phyloP scores from a whole-genome alignment of 2,113 vertebrate species.

The Corvus cornix region DNA sequence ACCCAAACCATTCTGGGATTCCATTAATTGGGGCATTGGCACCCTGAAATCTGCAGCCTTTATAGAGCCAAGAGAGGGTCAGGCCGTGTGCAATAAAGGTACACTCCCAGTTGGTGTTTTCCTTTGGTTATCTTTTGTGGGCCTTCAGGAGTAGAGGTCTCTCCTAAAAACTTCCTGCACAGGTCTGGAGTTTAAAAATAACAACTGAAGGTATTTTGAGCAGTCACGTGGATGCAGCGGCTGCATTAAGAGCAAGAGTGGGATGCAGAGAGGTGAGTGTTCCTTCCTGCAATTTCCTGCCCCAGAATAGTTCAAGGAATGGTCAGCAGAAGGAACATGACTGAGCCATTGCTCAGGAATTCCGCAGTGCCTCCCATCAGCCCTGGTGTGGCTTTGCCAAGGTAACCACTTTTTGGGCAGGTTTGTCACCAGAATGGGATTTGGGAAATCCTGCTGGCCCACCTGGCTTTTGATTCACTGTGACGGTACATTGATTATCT shows the following conservation, averaged over 20 bases:
- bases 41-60: not conserved
- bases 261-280: not conserved
- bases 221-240: fast-evolving
- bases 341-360: not conserved
- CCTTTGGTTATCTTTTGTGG: not conserved
- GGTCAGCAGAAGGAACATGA: not conserved
- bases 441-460: not conserved
- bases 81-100: not conserved
- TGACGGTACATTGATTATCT: fast-evolving
- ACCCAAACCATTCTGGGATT: not conserved
- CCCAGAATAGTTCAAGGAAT: not conserved
- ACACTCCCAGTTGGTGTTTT: not conserved
- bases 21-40: not conserved
- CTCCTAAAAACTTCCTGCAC: not conserved
- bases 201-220: not conserved
- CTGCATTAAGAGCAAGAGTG: not conserved
- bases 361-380: not conserved
- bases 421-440: not conserved
- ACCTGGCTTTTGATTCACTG: not conserved
- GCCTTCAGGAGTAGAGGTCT: not conserved
- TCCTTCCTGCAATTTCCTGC: not conserved
- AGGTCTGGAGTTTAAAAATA: not conserved
- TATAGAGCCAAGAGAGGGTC: not conserved
- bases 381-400: not conserved
- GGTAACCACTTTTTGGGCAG: not conserved